These are phyloP conservation scores for Dolichallabes microphthalmus DNA, from an alignment of 2,113 vertebrate genomes.

Conservation along the genomic window DNA sequence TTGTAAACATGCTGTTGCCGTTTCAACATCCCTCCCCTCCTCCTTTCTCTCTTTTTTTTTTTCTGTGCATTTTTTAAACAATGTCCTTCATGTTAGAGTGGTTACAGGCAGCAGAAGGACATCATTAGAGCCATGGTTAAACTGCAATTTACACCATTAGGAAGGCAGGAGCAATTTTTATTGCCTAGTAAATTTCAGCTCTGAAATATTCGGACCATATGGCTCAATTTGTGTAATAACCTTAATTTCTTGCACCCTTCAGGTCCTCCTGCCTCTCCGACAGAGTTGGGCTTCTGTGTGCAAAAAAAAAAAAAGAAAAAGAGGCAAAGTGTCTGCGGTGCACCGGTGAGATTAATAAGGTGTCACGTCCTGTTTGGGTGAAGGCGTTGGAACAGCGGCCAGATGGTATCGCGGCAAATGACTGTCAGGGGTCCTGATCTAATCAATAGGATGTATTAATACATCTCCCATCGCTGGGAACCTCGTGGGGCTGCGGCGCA, in stretches of 20 bases:
- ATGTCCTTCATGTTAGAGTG: conserved; percentile 99
- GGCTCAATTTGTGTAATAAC: conserved; percentile 99
- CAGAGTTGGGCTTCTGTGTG: conserved; percentile 80
- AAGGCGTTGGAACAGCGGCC: conserved; percentile 98
- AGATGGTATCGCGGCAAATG: conserved; percentile 99
- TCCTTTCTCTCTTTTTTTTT: conserved; percentile 71
- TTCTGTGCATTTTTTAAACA: conserved; percentile 95
- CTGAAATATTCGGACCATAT: conserved; percentile 99
- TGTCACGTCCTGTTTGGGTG: conserved; percentile 99
- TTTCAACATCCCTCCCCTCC: conserved; percentile 57
- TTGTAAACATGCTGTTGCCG: conserved; percentile 97
- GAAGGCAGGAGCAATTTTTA: conserved; percentile 99
- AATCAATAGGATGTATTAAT: conserved; percentile 99
- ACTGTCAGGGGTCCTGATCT: conserved; percentile 99
- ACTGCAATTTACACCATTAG: conserved; percentile 99
- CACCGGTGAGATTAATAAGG: conserved; percentile 98
- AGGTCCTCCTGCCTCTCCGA: conserved; percentile 88
- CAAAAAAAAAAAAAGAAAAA: conserved; percentile 56
- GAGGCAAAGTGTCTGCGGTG: conserved; percentile 85
- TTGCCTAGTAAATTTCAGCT: conserved; percentile 99
- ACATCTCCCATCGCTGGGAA: conserved; percentile 88
- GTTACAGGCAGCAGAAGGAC: conserved; percentile 99
- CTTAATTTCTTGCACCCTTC: conserved; percentile 99
- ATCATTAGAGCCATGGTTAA: conserved; percentile 99
- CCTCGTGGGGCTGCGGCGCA: conserved; percentile 85